Percentiles rank a stretch among this genome's conserved stretches.
phyloP scores from a whole-genome alignment of 2,113 vertebrate genomes.

The Tinamus guttatus region DNA sequence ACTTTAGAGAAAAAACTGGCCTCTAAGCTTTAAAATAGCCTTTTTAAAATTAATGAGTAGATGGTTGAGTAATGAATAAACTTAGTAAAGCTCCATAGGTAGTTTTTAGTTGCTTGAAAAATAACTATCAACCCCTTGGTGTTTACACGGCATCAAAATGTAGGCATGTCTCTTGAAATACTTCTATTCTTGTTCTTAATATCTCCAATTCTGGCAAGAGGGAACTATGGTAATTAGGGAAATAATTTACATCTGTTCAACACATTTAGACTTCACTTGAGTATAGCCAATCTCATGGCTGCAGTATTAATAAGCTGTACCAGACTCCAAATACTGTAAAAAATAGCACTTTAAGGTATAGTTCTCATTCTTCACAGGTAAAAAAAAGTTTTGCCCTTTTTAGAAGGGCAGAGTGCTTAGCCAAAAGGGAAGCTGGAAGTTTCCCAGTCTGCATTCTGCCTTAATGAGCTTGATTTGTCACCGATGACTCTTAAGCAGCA shows the following conservation, averaged over 20 bases:
- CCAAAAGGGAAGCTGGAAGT: conserved; percentile 1
- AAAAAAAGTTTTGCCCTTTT: conserved; percentile 1
- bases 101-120: conserved; percentile 68
- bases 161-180: conserved; percentile 44
- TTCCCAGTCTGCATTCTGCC: conserved; percentile 55
- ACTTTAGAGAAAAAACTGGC: conserved; percentile 51
- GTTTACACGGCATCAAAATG: conserved; percentile 50
- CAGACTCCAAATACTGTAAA: conserved; percentile 51
- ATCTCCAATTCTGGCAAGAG: conserved; percentile 11
- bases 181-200: conserved; percentile 20
- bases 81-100: conserved; percentile 44
- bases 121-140: conserved; percentile 9
- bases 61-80: conserved; percentile 39
- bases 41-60: conserved; percentile 56
- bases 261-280: not conserved
- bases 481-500: conserved; percentile 1
- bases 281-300: not conserved
- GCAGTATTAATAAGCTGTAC: conserved; percentile 3
- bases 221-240: not conserved
- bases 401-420: not conserved
- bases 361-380: conserved; percentile 29
- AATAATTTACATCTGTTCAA: not conserved
- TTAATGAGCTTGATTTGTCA: conserved; percentile 42
- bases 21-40: conserved; percentile 74
- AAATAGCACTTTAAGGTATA: conserved; percentile 65